Percentiles rank a stretch among this genome's conserved stretches.
These are phyloP conservation scores for Chrysolina oricalcia DNA, from an alignment of 2,888 invertebrate genomes.

Conservation along the genomic window DNA sequence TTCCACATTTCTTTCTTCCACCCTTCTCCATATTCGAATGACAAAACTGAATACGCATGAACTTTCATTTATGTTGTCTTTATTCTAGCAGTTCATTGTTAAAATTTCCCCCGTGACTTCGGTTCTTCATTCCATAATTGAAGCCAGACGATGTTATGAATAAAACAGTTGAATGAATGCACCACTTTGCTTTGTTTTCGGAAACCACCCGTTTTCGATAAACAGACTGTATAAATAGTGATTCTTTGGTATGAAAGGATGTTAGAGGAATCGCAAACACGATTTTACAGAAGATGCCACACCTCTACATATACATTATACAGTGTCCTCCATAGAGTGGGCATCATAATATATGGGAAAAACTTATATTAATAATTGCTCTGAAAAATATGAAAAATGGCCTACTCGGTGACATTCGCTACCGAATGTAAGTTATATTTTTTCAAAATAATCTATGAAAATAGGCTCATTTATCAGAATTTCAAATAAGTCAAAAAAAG, in stretches of 20 bases:
- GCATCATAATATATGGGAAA: no score
- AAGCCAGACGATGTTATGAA: not conserved
- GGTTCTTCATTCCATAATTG: not conserved
- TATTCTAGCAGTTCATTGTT: not conserved
- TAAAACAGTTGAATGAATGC: not conserved
- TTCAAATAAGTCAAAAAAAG: no score
- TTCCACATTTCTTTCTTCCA: not conserved
- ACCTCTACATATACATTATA: no score
- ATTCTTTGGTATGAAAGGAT: not conserved
- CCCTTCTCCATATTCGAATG: slow-evolving; percentile 40
- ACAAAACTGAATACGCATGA: slow-evolving; percentile 4
- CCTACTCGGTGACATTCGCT: no score
- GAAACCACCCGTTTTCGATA: not conserved
- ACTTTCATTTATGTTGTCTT: not conserved
- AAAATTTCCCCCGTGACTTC: slow-evolving; percentile 14
- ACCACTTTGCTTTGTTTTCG: not conserved
- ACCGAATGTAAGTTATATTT: no score
- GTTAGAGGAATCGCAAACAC: no score
- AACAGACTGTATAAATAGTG: not conserved
- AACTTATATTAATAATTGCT: no score
- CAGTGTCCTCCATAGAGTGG: no score
- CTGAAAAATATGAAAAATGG: no score
- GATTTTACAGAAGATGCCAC: no score
- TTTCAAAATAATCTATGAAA: no score
- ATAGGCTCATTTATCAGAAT: no score